A percentile compares a stretch with the other conserved stretches of the same genome.
These are phyloP conservation scores for Anoplopoma fimbria DNA, from an alignment of 2,113 vertebrate species.

Conservation along the genomic window DNA sequence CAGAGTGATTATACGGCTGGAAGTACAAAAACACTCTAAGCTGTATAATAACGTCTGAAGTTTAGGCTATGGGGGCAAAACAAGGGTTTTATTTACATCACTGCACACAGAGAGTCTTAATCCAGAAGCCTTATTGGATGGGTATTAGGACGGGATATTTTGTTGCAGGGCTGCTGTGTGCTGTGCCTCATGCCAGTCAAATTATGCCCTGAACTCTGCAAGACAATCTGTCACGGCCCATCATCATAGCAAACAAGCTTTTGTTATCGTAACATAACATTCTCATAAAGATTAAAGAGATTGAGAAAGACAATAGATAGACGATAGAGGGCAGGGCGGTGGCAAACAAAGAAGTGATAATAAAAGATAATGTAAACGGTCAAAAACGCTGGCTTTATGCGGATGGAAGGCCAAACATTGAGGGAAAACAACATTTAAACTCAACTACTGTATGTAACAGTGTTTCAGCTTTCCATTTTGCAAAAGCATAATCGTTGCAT, in stretches of 20 bases:
- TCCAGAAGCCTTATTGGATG: conserved; percentile 35
- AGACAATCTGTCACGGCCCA: neutral
- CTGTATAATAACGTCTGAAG: conserved; percentile 50
- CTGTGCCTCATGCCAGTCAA: conserved; percentile 3
- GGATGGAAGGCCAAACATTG: too few species aligned
- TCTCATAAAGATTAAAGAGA: neutral
- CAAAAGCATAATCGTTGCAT: too few species aligned
- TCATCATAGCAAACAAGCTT: neutral
- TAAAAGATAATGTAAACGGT: neutral
- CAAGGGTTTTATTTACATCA: conserved; percentile 65
- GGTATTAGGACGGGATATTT: conserved; percentile 41
- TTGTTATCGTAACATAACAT: neutral
- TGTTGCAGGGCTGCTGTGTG: neutral
- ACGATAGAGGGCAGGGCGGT: neutral
- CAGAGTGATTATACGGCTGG: conserved; percentile 29
- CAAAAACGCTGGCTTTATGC: neutral
- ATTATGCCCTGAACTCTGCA: conserved; percentile 8
- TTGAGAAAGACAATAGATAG: too few species aligned
- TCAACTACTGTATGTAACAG: too few species aligned
- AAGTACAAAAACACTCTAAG: conserved; percentile 46
- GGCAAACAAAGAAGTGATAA: neutral
- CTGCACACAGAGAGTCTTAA: conserved; percentile 47
- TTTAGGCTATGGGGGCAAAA: conserved; percentile 53
- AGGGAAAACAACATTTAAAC: too few species aligned
- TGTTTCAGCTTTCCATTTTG: too few species aligned